Percentiles rank a stretch among this genome's conserved stretches.
phyloP scores from a whole-genome alignment of 2,113 vertebrate genomes.

The Odobenus rosmarus region DNA sequence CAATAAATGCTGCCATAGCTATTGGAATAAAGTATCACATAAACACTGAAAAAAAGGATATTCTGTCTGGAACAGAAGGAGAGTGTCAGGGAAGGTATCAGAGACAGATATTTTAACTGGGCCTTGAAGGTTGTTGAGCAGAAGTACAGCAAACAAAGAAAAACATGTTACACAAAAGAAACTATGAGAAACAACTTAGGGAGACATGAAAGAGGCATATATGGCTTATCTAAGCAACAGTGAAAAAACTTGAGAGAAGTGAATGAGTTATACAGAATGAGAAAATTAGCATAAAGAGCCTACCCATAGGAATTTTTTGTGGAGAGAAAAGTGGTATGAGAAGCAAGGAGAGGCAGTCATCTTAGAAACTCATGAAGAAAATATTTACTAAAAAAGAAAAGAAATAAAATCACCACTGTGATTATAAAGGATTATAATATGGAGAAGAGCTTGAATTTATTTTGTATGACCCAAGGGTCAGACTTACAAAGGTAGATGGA shows the following conservation, averaged over 20 bases:
- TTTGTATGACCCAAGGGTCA: not conserved
- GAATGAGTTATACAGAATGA: not conserved
- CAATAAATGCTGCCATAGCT: not conserved
- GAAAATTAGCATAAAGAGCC: not conserved
- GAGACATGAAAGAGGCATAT: not conserved
- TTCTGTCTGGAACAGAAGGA: not conserved
- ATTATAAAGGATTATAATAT: not conserved
- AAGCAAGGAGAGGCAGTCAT: not conserved
- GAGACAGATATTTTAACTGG: not conserved
- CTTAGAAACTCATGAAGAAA: slow-evolving; percentile 1
- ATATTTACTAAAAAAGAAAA: slow-evolving; percentile 13
- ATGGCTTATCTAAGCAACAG: slow-evolving; percentile 8
- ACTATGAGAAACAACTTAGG: not conserved
- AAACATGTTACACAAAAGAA: slow-evolving; percentile 13
- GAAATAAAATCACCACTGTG: not conserved
- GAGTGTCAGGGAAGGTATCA: not conserved
- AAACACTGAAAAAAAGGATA: not conserved
- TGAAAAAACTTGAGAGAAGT: slow-evolving; percentile 1
- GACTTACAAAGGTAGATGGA: not conserved
- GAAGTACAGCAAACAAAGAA: slow-evolving; percentile 14
- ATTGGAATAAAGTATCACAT: not conserved
- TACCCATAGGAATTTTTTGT: not conserved
- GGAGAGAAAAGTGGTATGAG: slow-evolving; percentile 2
- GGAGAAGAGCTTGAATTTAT: not conserved
- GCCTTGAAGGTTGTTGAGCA: not conserved